These are phyloP conservation scores for Pantala flavescens DNA, from an alignment of 1,140 invertebrate genomes.

Conservation along the genomic window DNA sequence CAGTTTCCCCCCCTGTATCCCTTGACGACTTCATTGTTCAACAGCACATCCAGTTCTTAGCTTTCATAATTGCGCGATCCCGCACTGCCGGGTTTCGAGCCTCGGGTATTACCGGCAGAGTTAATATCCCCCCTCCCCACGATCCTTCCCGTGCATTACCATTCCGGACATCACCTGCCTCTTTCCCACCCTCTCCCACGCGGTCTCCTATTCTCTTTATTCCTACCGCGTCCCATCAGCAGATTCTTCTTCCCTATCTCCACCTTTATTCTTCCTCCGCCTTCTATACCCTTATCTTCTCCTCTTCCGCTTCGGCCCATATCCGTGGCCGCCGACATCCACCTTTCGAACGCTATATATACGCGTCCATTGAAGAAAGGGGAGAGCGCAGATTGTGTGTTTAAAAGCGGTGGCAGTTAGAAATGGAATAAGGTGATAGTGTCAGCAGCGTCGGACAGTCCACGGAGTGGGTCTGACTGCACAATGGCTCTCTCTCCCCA, in stretches of 20 bases:
- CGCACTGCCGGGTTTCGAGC: neutral
- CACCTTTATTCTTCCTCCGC: neutral
- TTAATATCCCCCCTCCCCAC: neutral
- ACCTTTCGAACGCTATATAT: too few relatives aligned
- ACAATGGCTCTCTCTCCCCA: neutral
- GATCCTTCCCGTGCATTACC: too few relatives aligned
- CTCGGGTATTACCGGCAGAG: neutral
- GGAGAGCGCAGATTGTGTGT: neutral
- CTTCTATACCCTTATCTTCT: neutral
- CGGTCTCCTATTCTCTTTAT: too few relatives aligned
- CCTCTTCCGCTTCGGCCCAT: neutral
- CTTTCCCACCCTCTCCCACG: too few relatives aligned
- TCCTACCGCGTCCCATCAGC: too few relatives aligned
- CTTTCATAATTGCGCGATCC: conserved; percentile 1
- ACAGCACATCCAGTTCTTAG: neutral
- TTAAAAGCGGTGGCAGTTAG: conserved; percentile 8
- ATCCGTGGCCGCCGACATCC: too few relatives aligned
- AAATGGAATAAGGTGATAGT: conserved; percentile 10
- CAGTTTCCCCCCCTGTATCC: neutral
- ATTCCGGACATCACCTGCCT: too few relatives aligned
- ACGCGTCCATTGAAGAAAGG: too few relatives aligned
- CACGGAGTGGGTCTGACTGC: conserved; percentile 1
- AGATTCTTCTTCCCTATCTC: neutral
- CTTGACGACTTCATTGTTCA: neutral
- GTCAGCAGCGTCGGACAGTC: neutral